Evolutionary conservation across 2,888 invertebrate genomes (phyloP), one percentile per base, ranked within the genome.

Genomic region (Stenotaenia linearis): DNA sequence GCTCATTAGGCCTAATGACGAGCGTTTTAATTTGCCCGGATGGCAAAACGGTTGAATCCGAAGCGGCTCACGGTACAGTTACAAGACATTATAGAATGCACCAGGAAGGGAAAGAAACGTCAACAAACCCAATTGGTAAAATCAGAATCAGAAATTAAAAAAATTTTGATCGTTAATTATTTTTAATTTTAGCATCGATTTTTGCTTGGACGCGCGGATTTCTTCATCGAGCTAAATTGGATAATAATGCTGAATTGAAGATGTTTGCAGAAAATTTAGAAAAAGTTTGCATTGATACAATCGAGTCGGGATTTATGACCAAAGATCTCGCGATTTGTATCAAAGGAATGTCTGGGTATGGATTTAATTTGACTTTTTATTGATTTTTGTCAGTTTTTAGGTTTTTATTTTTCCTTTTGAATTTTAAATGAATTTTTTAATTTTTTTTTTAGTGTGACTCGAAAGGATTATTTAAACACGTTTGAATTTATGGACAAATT

Each of bases 241-340:
- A 99, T 85, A 89, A 91, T 83, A 99, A 99, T 85, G 85, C 87
- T 7, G 89, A 89, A 77, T 89, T 98, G 75, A 89, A 90, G 82
- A 89, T 90, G 80, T 99, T 98, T 86, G 93, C 96, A n/a, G 90
- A 92, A 83, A 91, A 91, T 28, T 89, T 99, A 79, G 98, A 98
- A 85, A 89, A 90, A 81, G 97, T 96, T 21, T 98, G 98, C 88
- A 88, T 98, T 81, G 93, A 94, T 83, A 98, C 98, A 0, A 97
- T 99, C 83, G 97, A 99, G 87, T 88, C 92, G 80, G 98, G 98
- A 35, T 89, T 90, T 83, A 97, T 99, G 97, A 99, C 99, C 79
- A 99, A 99, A 87, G 99, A 99, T 90, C 90, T 99, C 85, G 98
- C 98, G 74, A 96, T 98, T 86, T 98, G 98, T 86, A 92, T 98